Evolutionary conservation across 2,797 vertebrate species (phyloP).

Genomic region (Kryptopterus vitreolus): DNA sequence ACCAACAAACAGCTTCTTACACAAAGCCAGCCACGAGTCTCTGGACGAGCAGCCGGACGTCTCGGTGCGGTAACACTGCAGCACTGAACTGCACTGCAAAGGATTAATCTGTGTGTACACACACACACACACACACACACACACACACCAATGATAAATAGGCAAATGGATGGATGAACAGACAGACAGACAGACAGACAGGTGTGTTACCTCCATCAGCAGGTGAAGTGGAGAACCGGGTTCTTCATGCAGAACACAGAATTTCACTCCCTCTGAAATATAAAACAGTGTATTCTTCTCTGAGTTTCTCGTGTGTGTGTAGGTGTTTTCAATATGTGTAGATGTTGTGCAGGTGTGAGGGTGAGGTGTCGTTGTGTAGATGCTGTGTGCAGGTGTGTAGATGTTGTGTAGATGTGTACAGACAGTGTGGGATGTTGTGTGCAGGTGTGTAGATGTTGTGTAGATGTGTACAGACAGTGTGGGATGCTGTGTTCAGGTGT

Average conservation of each 20-base stretch:
- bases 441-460: too few species aligned
- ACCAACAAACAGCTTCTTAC: conserved; percentile 91
- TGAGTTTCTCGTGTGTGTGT: too few species aligned
- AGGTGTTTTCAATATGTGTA: too few species aligned
- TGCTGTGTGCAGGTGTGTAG: too few species aligned
- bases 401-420: too few species aligned
- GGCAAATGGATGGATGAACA: neutral
- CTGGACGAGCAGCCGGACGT: conserved; percentile 88
- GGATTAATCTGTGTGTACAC: conserved; percentile 84
- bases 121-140: neutral
- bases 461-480: too few species aligned
- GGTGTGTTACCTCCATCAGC: conserved; percentile 86
- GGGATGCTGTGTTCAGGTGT: too few species aligned
- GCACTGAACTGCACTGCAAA: conserved; percentile 73
- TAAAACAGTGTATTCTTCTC: neutral
- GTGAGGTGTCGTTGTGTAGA: too few species aligned
- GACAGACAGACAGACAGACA: neutral
- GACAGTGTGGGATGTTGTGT: too few species aligned
- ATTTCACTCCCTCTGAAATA: conserved; percentile 88
- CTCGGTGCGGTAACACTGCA: conserved; percentile 83
- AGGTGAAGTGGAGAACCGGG: conserved; percentile 85
- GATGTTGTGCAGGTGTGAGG: too few species aligned
- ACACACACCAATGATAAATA: neutral
- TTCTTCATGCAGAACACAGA: conserved; percentile 84
- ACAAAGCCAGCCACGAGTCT: conserved; percentile 87